phyloP scores from a whole-genome alignment of 2,888 invertebrate genomes.

The Atherix ibis region DNA sequence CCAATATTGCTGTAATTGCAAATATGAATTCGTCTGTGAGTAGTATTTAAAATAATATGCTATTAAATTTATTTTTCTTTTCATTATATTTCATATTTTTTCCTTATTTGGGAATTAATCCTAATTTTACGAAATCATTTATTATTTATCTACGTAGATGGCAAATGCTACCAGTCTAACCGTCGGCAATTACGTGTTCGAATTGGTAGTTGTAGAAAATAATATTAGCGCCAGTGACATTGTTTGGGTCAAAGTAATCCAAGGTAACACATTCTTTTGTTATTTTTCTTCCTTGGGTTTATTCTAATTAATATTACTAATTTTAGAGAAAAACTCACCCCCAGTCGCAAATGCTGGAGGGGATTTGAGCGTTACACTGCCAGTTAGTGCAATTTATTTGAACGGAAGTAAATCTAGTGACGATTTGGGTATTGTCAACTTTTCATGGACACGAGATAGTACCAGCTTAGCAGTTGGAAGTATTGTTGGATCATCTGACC shows the following conservation, averaged over 20 bases:
- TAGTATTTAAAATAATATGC: background rate
- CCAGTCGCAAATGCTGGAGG: constrained; percentile 83
- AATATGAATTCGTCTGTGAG: constrained; percentile 40
- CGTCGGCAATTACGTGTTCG: constrained; percentile 69
- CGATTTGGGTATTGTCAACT: constrained; percentile 70
- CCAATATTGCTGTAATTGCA: constrained; percentile 40
- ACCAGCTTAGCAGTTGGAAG: constrained; percentile 69
- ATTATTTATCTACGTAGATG: constrained; percentile 19
- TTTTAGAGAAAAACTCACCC: constrained; percentile 69
- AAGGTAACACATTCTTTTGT: constrained; percentile 45
- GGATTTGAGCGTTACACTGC: constrained; percentile 61
- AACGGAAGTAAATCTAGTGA: constrained; percentile 77
- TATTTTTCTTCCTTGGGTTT: constrained; percentile 3
- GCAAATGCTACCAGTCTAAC: constrained; percentile 69
- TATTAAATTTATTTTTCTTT: background rate
- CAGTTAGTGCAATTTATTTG: constrained; percentile 56
- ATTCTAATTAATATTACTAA: background rate
- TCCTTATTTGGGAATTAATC: background rate
- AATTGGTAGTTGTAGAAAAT: constrained; percentile 67
- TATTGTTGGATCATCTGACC: constrained; percentile 60
- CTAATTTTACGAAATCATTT: background rate
- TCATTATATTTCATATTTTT: background rate
- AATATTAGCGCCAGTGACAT: constrained; percentile 62
- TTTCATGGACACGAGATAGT: constrained; percentile 67
- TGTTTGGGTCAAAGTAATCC: constrained; percentile 63